Evolutionary conservation across 1,140 invertebrate genomes (phyloP), one percentile per base, ranked within the genome.

Genomic region (Zaprionus africanus): DNA sequence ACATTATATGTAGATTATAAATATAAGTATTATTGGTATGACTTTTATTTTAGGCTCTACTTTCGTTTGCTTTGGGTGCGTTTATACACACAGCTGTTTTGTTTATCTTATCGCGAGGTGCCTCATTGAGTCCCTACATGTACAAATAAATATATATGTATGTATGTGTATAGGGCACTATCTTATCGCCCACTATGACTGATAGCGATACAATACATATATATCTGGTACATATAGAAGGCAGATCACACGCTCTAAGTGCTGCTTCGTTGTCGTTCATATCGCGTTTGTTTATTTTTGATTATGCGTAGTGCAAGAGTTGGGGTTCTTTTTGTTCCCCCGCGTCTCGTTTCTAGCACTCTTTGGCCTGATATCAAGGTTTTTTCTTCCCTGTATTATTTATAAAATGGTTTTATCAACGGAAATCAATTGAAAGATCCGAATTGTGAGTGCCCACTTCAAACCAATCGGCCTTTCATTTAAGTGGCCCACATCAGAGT

Each of bases 11-110:
- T 62, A 49, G 26, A 34, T 51, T 19, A 22, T 5, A 15, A 28
- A 24, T 59, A 58, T 34, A 22, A 22, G 22, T 67, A 36, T 59
- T 53, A 49, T 34, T 59, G 34, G 19, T 53, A 12, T 11, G 36
- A 15, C 31, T 36, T 68, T 38, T 66, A 13, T 66, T 64, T 71
- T 72, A 22, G 72, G 43, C 73, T 76, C 53, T 46, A 71, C 60
- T 76, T 71, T 64, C 67, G 38, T 71, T 76, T 64, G 60, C 53
- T 28, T 54, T 64, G n/a, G n/a, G 15, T 31, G 41, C 11, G 56
- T 68, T 76, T 66, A 66, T 76, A 65, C 66, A 76, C 69, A 72
- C 74, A 76, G 74, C 74, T 76, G 74, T 76, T 76, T 76, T 72
- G 49, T 60, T 53, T 76, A 76, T 76, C 74, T 76, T 72, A 76